phyloP scores from a whole-genome alignment of 2,113 vertebrate species.

The Arothron firmamentum region DNA sequence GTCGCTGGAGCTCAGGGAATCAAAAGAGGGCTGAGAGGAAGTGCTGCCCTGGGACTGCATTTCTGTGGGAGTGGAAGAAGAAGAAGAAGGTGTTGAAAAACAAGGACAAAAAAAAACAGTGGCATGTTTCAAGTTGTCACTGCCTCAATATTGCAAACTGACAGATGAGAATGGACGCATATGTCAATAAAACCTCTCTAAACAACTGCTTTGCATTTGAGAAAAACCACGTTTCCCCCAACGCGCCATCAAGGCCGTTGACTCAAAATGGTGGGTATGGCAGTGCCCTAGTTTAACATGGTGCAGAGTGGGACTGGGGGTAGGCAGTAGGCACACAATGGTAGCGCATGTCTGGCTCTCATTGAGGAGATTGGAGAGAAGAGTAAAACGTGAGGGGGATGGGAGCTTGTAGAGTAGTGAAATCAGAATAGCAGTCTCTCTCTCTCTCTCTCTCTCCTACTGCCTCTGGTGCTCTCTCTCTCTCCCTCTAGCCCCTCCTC shows the following conservation, averaged over 20 bases:
- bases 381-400: conserved; percentile 69
- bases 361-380: conserved; percentile 64
- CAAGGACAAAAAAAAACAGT: conserved; percentile 12
- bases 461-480: conserved; percentile 57
- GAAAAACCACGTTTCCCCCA: conserved; percentile 1
- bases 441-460: conserved; percentile 39
- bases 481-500: conserved; percentile 41
- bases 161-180: not conserved
- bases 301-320: conserved; percentile 57
- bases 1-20: conserved; percentile 72
- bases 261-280: conserved; percentile 65
- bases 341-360: conserved; percentile 61
- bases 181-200: not conserved
- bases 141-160: not conserved
- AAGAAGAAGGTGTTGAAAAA: not conserved
- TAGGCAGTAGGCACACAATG: conserved; percentile 61
- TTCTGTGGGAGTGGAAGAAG: conserved; percentile 39
- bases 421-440: conserved; percentile 60
- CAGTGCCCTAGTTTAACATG: conserved; percentile 66
- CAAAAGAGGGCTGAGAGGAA: conserved; percentile 75
- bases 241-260: conserved; percentile 32
- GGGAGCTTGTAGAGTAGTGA: conserved; percentile 63
- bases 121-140: conserved; percentile 5
- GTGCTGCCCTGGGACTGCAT: conserved; percentile 76
- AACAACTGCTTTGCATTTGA: conserved; percentile 1